Percentiles rank a stretch among this genome's conserved stretches.
These are phyloP conservation scores for Paramormyrops hopkinsi DNA, from an alignment of 2,797 vertebrate genomes.

Conservation along the genomic window DNA sequence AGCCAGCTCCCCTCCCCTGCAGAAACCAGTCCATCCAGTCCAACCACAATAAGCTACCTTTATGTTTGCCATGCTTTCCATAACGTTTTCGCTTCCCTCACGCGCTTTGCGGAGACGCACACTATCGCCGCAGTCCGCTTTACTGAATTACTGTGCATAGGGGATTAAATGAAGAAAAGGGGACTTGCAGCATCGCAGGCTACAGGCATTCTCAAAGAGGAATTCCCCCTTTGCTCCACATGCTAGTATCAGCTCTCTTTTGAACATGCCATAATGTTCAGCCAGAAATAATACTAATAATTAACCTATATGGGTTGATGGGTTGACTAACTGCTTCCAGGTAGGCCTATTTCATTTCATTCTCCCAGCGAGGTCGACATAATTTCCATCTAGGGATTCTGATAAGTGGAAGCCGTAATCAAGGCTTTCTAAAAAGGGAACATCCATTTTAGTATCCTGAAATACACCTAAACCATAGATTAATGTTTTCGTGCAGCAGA, in stretches of 20 bases:
- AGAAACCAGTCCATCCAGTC: background rate
- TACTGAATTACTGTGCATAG: background rate
- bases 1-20: background rate
- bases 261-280: background rate
- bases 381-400: background rate
- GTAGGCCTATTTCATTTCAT: background rate
- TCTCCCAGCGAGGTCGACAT: background rate
- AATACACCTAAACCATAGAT: background rate
- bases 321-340: background rate
- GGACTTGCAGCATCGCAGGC: background rate
- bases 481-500: background rate
- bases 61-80: background rate
- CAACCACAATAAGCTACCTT: background rate
- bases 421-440: background rate
- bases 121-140: background rate
- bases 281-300: background rate
- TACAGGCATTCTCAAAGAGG: background rate
- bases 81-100: background rate
- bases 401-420: background rate
- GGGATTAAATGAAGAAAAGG: background rate
- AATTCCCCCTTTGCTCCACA: background rate
- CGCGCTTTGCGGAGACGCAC: background rate
- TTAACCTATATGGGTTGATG: background rate
- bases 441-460: background rate
- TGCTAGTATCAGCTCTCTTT: background rate